Conservation (phyloP, 2,797 vertebrate species). For the Lithobates sylvaticus region DNA sequence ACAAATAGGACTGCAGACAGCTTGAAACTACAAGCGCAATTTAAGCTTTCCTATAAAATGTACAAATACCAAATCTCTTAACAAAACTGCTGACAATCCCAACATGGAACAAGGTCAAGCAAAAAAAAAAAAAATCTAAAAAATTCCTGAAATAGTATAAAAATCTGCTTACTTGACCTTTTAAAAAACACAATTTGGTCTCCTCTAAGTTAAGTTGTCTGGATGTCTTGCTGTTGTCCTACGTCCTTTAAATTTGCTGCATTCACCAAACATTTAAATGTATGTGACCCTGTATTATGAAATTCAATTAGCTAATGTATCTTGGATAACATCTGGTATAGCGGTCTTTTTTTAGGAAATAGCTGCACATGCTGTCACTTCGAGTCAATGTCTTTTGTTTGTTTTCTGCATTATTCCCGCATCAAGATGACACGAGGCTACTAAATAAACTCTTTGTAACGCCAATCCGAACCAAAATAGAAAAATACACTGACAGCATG, state of each 20-base stretch:
- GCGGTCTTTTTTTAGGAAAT: conserved; percentile 44
- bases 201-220: conserved; percentile 3
- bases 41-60: neutral
- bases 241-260: conserved; percentile 47
- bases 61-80: neutral
- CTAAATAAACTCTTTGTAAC: conserved; percentile 32
- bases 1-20: too few relatives aligned
- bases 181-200: conserved; percentile 4
- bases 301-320: conserved; percentile 56
- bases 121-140: neutral
- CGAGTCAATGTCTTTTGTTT: conserved; percentile 52
- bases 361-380: conserved; percentile 50
- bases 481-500: conserved; percentile 21
- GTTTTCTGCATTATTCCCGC: conserved; percentile 41
- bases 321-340: conserved; percentile 52
- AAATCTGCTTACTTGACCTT: conserved; percentile 29
- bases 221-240: neutral
- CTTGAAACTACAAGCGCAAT: too few relatives aligned
- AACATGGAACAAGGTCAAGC: neutral
- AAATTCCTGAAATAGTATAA: neutral
- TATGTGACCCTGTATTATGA: conserved; percentile 50
- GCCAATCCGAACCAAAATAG: conserved; percentile 21
- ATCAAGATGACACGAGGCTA: conserved; percentile 30
- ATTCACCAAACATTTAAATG: conserved; percentile 37
- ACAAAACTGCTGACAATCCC: neutral